Conservation (phyloP, 2,113 vertebrate genomes). For the Nymphicus hollandicus region DNA sequence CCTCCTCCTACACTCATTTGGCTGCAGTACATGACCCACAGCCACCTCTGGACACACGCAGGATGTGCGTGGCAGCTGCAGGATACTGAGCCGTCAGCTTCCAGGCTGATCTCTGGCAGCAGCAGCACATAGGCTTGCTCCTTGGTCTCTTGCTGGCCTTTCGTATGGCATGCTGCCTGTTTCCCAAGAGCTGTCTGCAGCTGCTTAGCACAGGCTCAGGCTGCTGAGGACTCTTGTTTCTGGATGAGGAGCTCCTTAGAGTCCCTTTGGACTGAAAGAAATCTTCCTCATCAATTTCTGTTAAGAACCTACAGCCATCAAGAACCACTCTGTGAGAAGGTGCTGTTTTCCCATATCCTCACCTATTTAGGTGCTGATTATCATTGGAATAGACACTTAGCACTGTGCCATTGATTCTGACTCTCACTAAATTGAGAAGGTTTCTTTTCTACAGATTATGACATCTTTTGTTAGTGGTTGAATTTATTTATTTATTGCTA, state of each 20-base stretch:
- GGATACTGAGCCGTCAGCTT: background rate
- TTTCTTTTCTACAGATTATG: background rate
- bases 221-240: background rate
- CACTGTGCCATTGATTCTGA: background rate
- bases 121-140: background rate
- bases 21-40: background rate
- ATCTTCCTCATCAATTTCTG: background rate
- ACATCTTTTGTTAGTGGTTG: background rate
- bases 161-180: accelerated
- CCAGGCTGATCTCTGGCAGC: background rate
- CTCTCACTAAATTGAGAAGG: background rate
- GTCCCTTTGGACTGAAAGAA: background rate
- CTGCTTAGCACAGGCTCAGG: background rate
- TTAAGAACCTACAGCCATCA: background rate
- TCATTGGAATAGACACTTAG: background rate
- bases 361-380: background rate
- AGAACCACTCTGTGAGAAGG: background rate
- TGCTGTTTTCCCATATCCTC: background rate
- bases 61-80: slow-evolving; percentile 11
- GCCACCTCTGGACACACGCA: background rate
- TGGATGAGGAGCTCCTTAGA: background rate
- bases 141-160: background rate
- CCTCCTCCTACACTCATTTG: slow-evolving; percentile 14
- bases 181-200: background rate
- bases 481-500: background rate